phyloP scores from a whole-genome alignment of 2,888 invertebrate genomes.

The Tipula confusa region DNA sequence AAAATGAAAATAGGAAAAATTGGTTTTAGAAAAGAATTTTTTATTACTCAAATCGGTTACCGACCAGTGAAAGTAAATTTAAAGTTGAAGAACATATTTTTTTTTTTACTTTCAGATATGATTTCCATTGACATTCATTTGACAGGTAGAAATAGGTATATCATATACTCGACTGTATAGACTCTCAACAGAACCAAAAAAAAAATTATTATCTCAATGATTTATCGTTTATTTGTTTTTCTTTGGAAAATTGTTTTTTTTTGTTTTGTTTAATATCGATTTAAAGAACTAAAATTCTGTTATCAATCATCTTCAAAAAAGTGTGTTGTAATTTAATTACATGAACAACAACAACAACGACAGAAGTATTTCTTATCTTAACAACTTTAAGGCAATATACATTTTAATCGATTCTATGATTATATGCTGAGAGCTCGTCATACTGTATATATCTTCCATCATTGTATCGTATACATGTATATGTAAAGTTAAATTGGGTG shows the following conservation, averaged over 20 bases:
- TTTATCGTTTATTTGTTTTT: neutral
- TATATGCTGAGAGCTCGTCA: too few relatives aligned
- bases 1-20: neutral
- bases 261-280: neutral
- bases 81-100: neutral
- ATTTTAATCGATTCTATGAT: neutral
- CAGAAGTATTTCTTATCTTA: neutral
- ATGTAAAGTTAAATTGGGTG: constrained; percentile 8
- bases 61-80: neutral
- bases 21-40: neutral
- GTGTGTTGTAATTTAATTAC: neutral
- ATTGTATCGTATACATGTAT: neutral
- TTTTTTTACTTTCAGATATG: neutral
- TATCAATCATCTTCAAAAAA: neutral
- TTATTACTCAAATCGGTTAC: neutral
- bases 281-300: neutral
- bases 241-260: neutral
- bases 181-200: neutral
- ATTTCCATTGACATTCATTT: constrained; percentile 3
- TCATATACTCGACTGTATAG: neutral
- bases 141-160: neutral
- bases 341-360: neutral
- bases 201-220: neutral
- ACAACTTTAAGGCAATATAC: neutral
- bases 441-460: neutral